Evolutionary conservation across 2,888 invertebrate species (phyloP).

Genomic region (Philereme vetulata): DNA sequence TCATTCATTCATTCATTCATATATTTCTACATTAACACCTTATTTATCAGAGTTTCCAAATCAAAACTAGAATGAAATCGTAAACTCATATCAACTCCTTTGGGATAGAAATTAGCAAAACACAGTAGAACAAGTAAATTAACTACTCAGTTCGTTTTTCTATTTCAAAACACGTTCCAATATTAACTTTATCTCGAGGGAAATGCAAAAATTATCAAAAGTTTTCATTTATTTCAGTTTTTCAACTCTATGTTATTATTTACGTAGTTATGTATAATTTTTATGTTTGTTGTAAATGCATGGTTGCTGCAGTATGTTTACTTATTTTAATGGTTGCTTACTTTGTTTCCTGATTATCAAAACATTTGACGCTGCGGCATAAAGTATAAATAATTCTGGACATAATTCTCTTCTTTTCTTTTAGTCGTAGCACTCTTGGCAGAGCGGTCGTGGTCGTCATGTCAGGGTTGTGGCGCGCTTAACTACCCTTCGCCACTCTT

Average conservation of each 20-base stretch:
- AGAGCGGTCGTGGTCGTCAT: no score
- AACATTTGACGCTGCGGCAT: no score
- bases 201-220: slow-evolving; percentile 14
- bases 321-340: no score
- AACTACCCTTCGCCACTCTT: no score
- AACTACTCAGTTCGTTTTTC: slow-evolving; percentile 17
- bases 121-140: slow-evolving; percentile 17
- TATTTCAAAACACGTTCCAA: not conserved
- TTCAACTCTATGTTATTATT: not conserved
- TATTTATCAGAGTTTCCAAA: slow-evolving; percentile 5
- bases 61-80: slow-evolving; percentile 11
- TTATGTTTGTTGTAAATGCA: no score
- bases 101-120: slow-evolving; percentile 14
- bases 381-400: no score
- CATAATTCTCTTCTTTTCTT: no score
- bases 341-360: no score
- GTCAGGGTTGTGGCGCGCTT: no score
- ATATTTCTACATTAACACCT: slow-evolving; percentile 4
- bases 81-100: slow-evolving; percentile 2
- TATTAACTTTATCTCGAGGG: slow-evolving; percentile 12
- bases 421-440: no score
- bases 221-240: slow-evolving; percentile 9
- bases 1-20: no score
- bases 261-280: not conserved
- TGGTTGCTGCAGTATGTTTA: not conserved